Conservation (phyloP, 2,888 invertebrate genomes). For the Stegana nigrithorax region DNA sequence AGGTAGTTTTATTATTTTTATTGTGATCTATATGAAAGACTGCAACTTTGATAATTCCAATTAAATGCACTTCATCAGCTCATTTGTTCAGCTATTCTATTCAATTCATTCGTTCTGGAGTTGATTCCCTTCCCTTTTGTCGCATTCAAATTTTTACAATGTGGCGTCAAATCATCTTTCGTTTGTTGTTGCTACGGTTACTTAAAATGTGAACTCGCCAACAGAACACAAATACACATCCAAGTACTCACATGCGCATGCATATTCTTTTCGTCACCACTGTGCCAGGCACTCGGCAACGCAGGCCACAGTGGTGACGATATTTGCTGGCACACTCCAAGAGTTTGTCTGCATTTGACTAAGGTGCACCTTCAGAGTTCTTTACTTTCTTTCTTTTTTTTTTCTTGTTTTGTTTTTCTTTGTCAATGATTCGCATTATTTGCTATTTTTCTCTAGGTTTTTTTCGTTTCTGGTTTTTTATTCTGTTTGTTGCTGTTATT, state of each 20-base stretch:
- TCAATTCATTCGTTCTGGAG: too few relatives aligned
- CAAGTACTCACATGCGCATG: background rate
- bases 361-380: too few relatives aligned
- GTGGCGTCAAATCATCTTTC: background rate
- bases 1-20: conserved; percentile 10
- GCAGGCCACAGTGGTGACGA: too few relatives aligned
- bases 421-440: background rate
- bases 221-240: too few relatives aligned
- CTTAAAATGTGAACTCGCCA: too few relatives aligned
- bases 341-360: too few relatives aligned
- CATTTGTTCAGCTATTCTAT: background rate
- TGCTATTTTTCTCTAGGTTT: background rate
- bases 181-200: background rate
- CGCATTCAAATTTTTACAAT: background rate
- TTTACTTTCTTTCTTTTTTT: background rate
- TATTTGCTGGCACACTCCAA: too few relatives aligned
- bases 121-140: background rate
- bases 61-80: conserved; percentile 25
- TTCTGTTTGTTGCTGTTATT: conserved; percentile 49
- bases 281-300: too few relatives aligned
- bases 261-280: background rate
- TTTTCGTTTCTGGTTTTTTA: conserved; percentile 6
- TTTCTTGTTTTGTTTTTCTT: background rate
- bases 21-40: background rate
- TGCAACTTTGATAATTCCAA: conserved; percentile 22